Conservation (phyloP, 2,888 invertebrate species). For the Coecobrya sp. region DNA sequence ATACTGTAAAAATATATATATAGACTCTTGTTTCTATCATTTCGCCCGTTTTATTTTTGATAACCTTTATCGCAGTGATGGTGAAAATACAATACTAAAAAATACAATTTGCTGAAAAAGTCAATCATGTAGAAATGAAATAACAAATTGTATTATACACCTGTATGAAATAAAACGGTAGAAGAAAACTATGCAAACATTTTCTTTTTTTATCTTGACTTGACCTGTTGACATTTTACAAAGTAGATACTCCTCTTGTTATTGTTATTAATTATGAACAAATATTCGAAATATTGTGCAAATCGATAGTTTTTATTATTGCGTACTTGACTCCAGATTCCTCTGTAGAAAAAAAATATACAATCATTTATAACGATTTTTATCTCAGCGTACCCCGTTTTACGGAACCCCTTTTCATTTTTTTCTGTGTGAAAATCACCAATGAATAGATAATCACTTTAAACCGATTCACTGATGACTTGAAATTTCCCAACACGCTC, state of each 20-base stretch:
- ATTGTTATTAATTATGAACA: background rate
- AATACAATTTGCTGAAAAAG: background rate
- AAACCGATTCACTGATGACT: background rate
- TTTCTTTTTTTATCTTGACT: background rate
- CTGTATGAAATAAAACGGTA: background rate
- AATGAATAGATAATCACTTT: background rate
- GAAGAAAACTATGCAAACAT: background rate
- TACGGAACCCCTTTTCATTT: background rate
- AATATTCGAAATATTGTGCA: constrained; percentile 10
- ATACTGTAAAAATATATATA: background rate
- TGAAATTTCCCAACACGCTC: background rate
- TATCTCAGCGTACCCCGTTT: background rate
- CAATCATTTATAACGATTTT: constrained; percentile 3
- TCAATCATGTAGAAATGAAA: constrained; percentile 20
- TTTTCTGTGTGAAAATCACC: background rate
- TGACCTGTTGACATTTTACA: background rate
- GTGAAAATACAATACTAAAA: background rate
- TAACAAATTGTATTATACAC: background rate
- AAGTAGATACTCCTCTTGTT: constrained; percentile 15
- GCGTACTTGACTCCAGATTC: constrained; percentile 61
- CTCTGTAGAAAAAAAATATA: constrained; percentile 21
- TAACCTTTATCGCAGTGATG: background rate
- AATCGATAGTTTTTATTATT: constrained; percentile 37
- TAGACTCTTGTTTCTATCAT: background rate
- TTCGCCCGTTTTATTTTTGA: background rate